Evolutionary conservation across 2,113 vertebrate species (phyloP).

Genomic region (Hydropotes inermis): DNA sequence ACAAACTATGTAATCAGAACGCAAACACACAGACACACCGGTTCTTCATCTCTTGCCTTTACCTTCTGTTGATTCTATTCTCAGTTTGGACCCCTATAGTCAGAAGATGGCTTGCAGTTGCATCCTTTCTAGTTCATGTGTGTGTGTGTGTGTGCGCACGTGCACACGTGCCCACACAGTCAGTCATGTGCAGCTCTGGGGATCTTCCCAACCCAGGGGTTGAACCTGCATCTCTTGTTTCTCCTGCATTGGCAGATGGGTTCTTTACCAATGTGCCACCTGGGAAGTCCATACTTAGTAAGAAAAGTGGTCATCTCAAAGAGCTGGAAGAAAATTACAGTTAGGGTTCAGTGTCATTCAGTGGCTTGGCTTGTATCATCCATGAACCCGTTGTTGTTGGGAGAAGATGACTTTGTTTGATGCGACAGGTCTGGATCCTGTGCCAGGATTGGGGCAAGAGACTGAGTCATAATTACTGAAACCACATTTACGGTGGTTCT

Average conservation of each 20-base stretch:
- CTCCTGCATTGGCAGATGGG: neutral
- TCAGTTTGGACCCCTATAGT: neutral
- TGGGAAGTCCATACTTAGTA: neutral
- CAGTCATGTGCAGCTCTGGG: neutral
- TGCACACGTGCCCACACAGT: neutral
- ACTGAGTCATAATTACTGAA: neutral
- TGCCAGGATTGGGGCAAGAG: neutral
- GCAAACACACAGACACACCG: neutral
- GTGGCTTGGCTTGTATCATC: neutral
- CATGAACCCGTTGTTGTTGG: neutral
- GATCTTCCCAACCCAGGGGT: neutral
- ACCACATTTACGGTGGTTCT: neutral
- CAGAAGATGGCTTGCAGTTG: neutral
- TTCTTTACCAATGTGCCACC: neutral
- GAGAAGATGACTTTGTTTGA: neutral
- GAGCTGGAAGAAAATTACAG: neutral
- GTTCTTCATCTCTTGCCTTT: neutral
- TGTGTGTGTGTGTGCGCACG: rapidly evolving
- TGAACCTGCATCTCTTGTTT: neutral
- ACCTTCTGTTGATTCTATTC: neutral
- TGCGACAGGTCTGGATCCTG: neutral
- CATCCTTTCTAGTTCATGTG: neutral
- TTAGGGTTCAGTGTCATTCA: neutral
- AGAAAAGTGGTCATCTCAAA: neutral
- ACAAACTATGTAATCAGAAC: neutral